Evolutionary conservation across 2,797 vertebrate species (phyloP), one percentile per base, ranked within the genome.

Genomic region (Eleutherodactylus coqui): DNA sequence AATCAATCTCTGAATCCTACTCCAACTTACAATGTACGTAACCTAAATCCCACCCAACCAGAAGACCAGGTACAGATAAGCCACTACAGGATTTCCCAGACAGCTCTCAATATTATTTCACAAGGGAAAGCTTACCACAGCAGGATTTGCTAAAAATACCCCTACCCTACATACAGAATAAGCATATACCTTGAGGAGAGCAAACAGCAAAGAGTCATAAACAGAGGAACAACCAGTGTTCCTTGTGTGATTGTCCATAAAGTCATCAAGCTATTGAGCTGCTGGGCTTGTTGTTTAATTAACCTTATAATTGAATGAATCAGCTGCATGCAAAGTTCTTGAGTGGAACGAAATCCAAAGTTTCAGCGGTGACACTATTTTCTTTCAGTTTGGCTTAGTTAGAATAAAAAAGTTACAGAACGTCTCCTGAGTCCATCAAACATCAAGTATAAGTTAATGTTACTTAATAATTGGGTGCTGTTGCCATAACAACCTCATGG

Each of bases 221-320:
- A 17, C 55, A 47, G 80, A 27, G 60, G 60, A 85, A 67, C 43
- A 55, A 32, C 34, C 83, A 69, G 60, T 36, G 53, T 67, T 84
- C 73, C 72, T 75, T 67, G 62, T 19, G 27, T 24, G 79, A 81
- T 51, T 77, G 83, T 67, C 83, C 75, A 85, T 78, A 49, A 78
- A 85, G 83, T 85, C 82, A 84, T 84, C 72, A 76, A 62, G 43
- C 72, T 85, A 51, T 78, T 51, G 75, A 67, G 75, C 83, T 85
- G 75, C 75, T 27, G 75, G 83, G 83, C 83, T 70, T 62, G 58
- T 83, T 83, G 81, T 78, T 85, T 78, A 85, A 85, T 85, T 85
- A 85, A 85, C 83, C 75, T 77, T 85, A 77, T 64, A 85, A 85
- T 85, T 78, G 75, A 73, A 85, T 78, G 60, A 85, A 64, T 85